phyloP scores from a whole-genome alignment of 2,113 vertebrate species.

The Spea bombifrons region DNA sequence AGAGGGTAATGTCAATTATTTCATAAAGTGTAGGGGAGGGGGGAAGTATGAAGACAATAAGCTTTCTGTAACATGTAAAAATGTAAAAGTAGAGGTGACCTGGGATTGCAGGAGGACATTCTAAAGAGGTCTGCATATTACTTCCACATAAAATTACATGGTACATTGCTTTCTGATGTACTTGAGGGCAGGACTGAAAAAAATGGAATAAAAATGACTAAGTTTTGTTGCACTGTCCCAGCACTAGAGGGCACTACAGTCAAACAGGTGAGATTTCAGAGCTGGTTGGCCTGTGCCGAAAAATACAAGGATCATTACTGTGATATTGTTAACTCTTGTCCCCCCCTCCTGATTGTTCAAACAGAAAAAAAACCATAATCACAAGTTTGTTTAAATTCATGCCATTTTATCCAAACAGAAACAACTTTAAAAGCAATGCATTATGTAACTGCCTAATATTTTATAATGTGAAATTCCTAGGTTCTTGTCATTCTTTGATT shows the following conservation, averaged over 20 bases:
- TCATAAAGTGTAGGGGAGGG: no score
- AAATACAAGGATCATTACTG: not conserved
- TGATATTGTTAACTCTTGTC: not conserved
- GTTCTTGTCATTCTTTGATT: no score
- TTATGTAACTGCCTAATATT: no score
- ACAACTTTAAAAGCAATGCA: no score
- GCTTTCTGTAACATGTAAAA: no score
- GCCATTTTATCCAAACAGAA: no score
- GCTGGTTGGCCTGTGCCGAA: not conserved
- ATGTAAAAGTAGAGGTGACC: not conserved
- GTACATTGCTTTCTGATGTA: constrained; percentile 5
- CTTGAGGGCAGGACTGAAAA: constrained; percentile 11
- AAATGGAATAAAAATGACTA: not conserved
- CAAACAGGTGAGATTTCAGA: constrained; percentile 1
- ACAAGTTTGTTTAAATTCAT: no score
- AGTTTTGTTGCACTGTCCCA: not conserved
- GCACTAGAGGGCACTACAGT: constrained; percentile 37
- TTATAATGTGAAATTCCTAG: no score
- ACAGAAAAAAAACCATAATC: not conserved
- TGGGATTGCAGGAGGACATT: not conserved
- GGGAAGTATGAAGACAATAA: no score
- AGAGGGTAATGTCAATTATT: no score
- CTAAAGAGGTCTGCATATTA: not conserved
- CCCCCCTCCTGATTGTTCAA: not conserved
- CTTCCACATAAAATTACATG: not conserved